Base-by-base conservation (phyloP, 1,140 invertebrate species). In the Sycophila sp. region DNA sequence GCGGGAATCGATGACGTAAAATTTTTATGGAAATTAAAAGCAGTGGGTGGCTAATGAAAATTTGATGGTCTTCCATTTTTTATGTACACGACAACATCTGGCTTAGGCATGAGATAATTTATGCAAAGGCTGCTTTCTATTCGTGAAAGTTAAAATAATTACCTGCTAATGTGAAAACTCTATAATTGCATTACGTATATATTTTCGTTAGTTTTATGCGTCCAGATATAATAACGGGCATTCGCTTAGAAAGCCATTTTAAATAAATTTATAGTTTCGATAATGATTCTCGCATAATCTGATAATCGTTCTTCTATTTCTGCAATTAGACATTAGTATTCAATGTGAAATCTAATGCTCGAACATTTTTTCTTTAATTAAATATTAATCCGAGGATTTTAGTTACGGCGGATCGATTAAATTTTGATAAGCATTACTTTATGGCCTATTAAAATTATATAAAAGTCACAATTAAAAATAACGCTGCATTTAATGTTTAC, bases 11-110 rank as follows among this genome's bases (percentile, higher is more conserved):
- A 67, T 67, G 34, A 17, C 53, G 47, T 17, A 53, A 56, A 17
- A 56, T 67, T 58, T 67, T 67, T 58, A 67, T 58, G 64, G 51
- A 58, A 67, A 67, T 67, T 55, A 67, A 67, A 67, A 55, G 38
- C 64, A 67, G 51, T 66, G 55, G 60, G 60, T 26, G 36, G 38
- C 40, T 58, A 45, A 67, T 58, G 64, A 58, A 58, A 56, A 45
- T 58, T 67, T 66, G 55, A 67, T 58, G 28, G 17, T 34, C 38
- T n/a, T 6, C 19, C 1, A 15, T 32, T 32, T 28, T 19, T 49
- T 19, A 4, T 5, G 30, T 13, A 19, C 32, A 10, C 13, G 19
- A 17, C 2, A 24, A n/a, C n/a, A 59, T 40, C 36, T 5, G n/a
- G 26, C 22, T 59, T 40, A 13, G 47, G 22, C 15, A 7, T 24